These are phyloP conservation scores for Linepithema humile DNA, from an alignment of 1,140 invertebrate species.

Conservation along the genomic window DNA sequence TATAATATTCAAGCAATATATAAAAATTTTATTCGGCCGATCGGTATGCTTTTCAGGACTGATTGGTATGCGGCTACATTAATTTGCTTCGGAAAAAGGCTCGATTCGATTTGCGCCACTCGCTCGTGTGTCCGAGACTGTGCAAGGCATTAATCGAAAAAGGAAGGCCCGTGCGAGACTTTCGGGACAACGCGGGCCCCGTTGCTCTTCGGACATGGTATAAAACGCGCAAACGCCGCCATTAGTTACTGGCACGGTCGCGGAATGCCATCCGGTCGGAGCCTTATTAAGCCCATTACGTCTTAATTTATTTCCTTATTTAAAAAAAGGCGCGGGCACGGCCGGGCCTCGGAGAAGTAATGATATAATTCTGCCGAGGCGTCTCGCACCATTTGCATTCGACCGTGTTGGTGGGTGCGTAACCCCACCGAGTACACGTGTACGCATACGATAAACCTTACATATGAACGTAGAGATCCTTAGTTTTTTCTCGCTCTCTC, in stretches of 20 bases:
- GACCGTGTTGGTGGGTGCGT: slow-evolving; percentile 47
- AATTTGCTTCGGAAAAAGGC: slow-evolving; percentile 30
- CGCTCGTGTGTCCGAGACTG: slow-evolving; percentile 3
- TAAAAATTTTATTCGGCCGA: slow-evolving; percentile 29
- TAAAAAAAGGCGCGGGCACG: slow-evolving; percentile 40
- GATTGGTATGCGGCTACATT: slow-evolving; percentile 41
- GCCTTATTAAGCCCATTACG: slow-evolving; percentile 72
- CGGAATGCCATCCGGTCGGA: slow-evolving; percentile 67
- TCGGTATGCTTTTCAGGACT: background rate
- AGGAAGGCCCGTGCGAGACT: background rate
- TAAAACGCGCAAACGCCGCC: slow-evolving; percentile 68
- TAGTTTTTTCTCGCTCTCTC: background rate
- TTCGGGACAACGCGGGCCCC: slow-evolving; percentile 34
- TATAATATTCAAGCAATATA: too few species aligned
- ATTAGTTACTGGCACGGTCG: slow-evolving; percentile 69
- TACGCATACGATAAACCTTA: slow-evolving; percentile 38
- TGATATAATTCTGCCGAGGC: slow-evolving; percentile 66
- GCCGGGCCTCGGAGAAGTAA: slow-evolving; percentile 46
- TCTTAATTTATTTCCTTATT: slow-evolving; percentile 73
- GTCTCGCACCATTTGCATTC: slow-evolving; percentile 65
- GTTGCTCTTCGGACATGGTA: slow-evolving; percentile 42
- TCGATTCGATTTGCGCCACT: slow-evolving; percentile 39
- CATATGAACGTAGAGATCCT: slow-evolving; percentile 1
- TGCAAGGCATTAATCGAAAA: slow-evolving; percentile 16
- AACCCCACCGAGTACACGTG: slow-evolving; percentile 16